phyloP scores from a whole-genome alignment of 1,140 invertebrate genomes.

The Drosophila seguyi region DNA sequence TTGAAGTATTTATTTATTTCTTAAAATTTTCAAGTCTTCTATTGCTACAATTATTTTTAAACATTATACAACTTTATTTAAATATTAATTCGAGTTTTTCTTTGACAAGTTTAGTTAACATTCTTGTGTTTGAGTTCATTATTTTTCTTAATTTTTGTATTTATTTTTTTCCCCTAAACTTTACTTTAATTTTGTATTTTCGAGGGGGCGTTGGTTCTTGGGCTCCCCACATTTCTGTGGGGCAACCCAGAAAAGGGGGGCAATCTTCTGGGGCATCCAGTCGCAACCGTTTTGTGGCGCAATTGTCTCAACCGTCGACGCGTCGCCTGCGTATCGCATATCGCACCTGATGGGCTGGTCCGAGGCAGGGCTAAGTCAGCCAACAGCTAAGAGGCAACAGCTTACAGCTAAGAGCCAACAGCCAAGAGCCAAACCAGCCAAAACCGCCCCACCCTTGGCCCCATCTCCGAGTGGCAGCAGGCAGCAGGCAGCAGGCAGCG shows the following conservation, averaged over 20 bases:
- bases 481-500: constrained; percentile 4
- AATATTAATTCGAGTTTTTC: neutral
- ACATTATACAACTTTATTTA: neutral
- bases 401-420: neutral
- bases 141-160: neutral
- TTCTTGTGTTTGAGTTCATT: constrained; percentile 3
- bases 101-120: constrained; percentile 11
- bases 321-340: constrained; percentile 79
- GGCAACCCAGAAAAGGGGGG: constrained; percentile 7
- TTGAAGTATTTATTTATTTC: neutral
- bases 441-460: constrained; percentile 23
- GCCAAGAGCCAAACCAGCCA: constrained; percentile 12
- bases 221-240: neutral
- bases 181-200: constrained; percentile 6
- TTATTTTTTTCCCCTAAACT: neutral
- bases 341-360: constrained; percentile 76
- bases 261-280: constrained; percentile 79
- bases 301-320: constrained; percentile 69
- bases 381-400: neutral
- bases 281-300: constrained; percentile 75
- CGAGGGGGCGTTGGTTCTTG: constrained; percentile 20
- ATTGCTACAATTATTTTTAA: too few relatives aligned
- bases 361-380: constrained; percentile 26
- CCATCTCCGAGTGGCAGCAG: constrained; percentile 12
- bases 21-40: neutral